Base-by-base conservation (phyloP, 2,888 invertebrate genomes). In the Agrenia bidenticulata region DNA sequence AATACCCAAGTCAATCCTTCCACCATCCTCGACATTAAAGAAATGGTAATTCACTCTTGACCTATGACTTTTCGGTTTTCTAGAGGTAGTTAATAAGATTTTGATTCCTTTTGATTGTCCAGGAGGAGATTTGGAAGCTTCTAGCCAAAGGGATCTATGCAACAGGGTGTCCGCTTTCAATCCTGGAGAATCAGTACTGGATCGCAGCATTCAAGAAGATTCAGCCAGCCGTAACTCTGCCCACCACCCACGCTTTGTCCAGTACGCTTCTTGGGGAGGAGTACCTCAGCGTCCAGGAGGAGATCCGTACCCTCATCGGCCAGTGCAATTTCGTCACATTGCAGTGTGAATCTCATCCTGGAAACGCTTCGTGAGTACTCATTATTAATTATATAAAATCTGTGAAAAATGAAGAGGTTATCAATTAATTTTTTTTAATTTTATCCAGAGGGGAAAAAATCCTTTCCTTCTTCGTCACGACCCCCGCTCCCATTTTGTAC, bases 81-180 rank as follows among this genome's bases (percentile, higher is more conserved):
- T n/a, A n/a, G n/a, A n/a, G n/a, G n/a, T n/a, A n/a, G n/a, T n/a
- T n/a, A n/a, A n/a, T n/a, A n/a, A n/a, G n/a, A n/a, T n/a, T n/a
- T n/a, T n/a, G n/a, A n/a, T n/a, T n/a, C n/a, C n/a, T n/a, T n/a
- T 21, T 19, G 4, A n/a, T 17, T 61, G 24, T 9, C n/a, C n/a
- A 67, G 67, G 60, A 59, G n/a, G 68, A 68, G 9, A 64, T 68
- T 42, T 68, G 68, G 68, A 53, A 61, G 19, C 42, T 68, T 24
- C 21, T 68, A 11, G 68, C 68, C 1, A 21, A 64, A 55, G 68
- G 62, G 9, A 61, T 68, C 26, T 68, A 68, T 60, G 56, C 68
- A 13, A 61, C 68, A n/a, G 63, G 64, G 39, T 64, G 64, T 49
- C 64, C 70, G 21, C 24, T 67, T 5, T 59, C 63, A 7, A 58